phyloP scores from a whole-genome alignment of 2,888 invertebrate genomes.

The Chrysodeixis includens region DNA sequence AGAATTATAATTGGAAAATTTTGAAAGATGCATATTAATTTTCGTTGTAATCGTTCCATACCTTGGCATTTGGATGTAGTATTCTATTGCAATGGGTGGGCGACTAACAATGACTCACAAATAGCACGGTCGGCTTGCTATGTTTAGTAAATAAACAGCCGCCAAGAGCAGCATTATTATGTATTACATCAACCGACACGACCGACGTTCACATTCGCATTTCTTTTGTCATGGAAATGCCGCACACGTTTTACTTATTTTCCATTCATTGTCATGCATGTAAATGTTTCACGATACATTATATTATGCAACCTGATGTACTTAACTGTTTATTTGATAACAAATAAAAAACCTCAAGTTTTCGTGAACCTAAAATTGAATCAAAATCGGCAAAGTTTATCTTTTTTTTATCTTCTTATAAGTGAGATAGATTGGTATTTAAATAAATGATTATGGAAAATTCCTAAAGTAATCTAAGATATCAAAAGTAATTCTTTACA shows the following conservation, averaged over 20 bases:
- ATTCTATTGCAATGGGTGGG: slow-evolving; percentile 26
- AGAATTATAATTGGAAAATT: not conserved
- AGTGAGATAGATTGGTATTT: not conserved
- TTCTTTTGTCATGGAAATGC: slow-evolving; percentile 44
- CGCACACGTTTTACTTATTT: not conserved
- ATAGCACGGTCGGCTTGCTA: slow-evolving; percentile 21
- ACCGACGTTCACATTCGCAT: slow-evolving; percentile 19
- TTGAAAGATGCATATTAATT: not conserved
- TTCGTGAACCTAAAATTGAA: not conserved
- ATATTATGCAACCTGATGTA: not conserved
- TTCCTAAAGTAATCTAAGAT: not conserved
- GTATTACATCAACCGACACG: slow-evolving; percentile 41
- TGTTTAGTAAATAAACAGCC: slow-evolving; percentile 51
- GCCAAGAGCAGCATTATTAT: slow-evolving; percentile 25
- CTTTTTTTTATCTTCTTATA: not conserved
- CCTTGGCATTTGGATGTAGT: too few relatives aligned
- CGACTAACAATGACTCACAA: slow-evolving; percentile 43
- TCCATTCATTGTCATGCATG: slow-evolving; percentile 2
- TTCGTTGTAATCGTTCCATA: not conserved
- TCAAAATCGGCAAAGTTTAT: not conserved
- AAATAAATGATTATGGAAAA: not conserved
- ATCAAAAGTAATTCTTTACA: not conserved
- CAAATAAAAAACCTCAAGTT: not conserved
- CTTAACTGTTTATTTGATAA: not conserved
- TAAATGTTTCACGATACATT: slow-evolving; percentile 1